These are phyloP conservation scores for Papilio aristodemus DNA, from an alignment of 1,140 invertebrate species.

Conservation along the genomic window DNA sequence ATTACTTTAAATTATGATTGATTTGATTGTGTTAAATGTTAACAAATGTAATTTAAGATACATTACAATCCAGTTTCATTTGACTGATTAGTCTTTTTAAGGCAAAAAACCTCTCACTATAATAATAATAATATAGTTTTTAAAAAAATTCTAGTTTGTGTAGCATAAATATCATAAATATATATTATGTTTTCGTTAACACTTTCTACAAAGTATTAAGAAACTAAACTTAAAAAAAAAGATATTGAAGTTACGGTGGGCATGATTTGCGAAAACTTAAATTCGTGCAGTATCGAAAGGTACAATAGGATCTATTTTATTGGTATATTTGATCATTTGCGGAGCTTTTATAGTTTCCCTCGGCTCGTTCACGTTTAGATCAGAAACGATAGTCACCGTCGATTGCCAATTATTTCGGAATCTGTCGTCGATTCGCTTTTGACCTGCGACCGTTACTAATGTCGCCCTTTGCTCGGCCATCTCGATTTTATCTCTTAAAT, in stretches of 20 bases:
- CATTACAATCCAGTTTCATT: too few species aligned
- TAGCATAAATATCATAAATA: too few species aligned
- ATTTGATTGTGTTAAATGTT: background rate
- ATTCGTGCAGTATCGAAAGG: background rate
- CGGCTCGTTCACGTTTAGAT: conserved; percentile 24
- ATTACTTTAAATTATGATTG: background rate
- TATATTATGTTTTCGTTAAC: too few species aligned
- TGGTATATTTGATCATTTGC: background rate
- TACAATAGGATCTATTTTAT: too few species aligned
- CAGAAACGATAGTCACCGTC: conserved; percentile 1
- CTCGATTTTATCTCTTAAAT: conserved; percentile 36
- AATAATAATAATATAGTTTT: too few species aligned
- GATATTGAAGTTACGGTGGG: too few species aligned
- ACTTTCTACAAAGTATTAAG: too few species aligned
- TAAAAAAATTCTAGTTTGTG: too few species aligned
- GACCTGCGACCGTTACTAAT: conserved; percentile 36
- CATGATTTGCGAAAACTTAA: too few species aligned
- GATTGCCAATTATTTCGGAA: conserved; percentile 40
- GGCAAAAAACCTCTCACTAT: too few species aligned
- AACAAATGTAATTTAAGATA: background rate
- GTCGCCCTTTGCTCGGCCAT: conserved; percentile 33
- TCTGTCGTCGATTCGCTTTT: conserved; percentile 39
- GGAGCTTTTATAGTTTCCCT: conserved; percentile 12
- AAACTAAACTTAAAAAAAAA: too few species aligned
- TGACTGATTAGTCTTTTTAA: too few species aligned